A percentile compares a stretch with the other conserved stretches of the same genome.
These are phyloP conservation scores for Cichlasoma orientale DNA, from an alignment of 2,797 vertebrate genomes.

Conservation along the genomic window DNA sequence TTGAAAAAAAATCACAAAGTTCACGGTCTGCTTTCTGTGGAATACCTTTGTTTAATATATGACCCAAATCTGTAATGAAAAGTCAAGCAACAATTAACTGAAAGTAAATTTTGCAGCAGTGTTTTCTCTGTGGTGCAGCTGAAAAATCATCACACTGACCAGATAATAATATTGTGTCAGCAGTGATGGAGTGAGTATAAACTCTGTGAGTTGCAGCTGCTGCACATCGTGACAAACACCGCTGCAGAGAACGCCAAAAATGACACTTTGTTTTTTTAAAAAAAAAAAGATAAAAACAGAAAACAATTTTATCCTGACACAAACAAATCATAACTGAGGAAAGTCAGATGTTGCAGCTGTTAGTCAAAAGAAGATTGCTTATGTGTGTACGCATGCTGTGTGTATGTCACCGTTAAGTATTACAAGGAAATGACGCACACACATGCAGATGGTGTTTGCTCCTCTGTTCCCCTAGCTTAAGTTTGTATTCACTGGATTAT, in stretches of 20 bases:
- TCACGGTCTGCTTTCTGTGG: background rate
- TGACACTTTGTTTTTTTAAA: background rate
- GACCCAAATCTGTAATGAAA: background rate
- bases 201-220: background rate
- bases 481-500: too few relatives aligned
- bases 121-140: background rate
- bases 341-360: background rate
- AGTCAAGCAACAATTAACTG: background rate
- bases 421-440: too few relatives aligned
- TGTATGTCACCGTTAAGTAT: too few relatives aligned
- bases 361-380: background rate
- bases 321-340: background rate
- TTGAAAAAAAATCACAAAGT: background rate
- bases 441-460: too few relatives aligned
- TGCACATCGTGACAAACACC: background rate
- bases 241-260: background rate
- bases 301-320: background rate
- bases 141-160: constrained; percentile 13
- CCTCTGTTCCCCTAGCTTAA: too few relatives aligned
- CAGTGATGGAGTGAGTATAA: constrained; percentile 4
- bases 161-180: constrained; percentile 22
- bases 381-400: background rate
- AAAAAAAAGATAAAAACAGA: background rate
- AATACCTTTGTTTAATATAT: background rate
- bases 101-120: background rate